phyloP scores from a whole-genome alignment of 2,888 invertebrate species.

The Amphimallon solstitiale region DNA sequence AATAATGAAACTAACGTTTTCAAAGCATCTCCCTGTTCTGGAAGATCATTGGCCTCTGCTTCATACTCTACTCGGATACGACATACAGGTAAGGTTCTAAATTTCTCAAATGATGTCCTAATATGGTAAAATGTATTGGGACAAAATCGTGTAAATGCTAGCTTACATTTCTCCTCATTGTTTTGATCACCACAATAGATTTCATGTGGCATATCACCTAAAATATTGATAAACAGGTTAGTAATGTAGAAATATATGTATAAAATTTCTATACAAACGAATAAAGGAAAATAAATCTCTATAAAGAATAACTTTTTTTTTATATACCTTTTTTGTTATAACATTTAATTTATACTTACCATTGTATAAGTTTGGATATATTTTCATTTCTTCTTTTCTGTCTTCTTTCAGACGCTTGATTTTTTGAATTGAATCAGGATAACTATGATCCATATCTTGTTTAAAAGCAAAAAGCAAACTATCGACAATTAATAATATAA shows the following conservation, averaged over 20 bases:
- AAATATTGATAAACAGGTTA: constrained; percentile 2
- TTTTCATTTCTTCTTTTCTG: constrained; percentile 4
- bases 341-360: not conserved
- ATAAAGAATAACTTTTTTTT: not conserved
- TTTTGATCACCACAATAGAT: not conserved
- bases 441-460: not conserved
- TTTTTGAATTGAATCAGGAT: not conserved
- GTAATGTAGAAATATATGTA: constrained; percentile 6
- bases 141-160: not conserved
- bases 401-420: not conserved
- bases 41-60: not conserved
- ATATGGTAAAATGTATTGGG: not conserved
- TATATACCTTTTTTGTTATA: not conserved
- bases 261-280: constrained; percentile 6
- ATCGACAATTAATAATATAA: not conserved
- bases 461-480: not conserved
- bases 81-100: not conserved
- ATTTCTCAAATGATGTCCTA: not conserved
- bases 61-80: not conserved
- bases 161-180: not conserved
- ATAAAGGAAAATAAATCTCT: constrained; percentile 3
- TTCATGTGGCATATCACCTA: not conserved
- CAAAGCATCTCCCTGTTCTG: not conserved
- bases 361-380: constrained; percentile 1
- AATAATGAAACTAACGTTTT: not conserved